Percentiles rank a stretch among this genome's conserved stretches.
Evolutionary conservation across 92 coral and sea anemone genomes (phyloP).

Genomic region (Epizoanthus stellaris): DNA sequence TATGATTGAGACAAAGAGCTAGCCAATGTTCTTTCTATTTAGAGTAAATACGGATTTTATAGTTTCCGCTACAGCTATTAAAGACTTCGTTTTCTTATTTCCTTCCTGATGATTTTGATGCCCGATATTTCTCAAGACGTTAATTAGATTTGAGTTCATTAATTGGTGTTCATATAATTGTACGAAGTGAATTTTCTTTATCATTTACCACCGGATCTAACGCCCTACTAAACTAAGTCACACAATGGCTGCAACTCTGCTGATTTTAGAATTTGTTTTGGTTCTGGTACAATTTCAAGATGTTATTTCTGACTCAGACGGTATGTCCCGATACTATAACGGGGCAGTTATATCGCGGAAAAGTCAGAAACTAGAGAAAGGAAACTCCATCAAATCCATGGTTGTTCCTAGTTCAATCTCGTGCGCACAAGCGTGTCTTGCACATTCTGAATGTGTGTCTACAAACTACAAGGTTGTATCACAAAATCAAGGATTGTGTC

Average conservation of each 20-base stretch:
- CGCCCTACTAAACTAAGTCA: not conserved
- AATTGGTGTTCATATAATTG: not conserved
- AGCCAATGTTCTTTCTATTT: not conserved
- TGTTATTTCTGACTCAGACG: not conserved
- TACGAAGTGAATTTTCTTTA: not conserved
- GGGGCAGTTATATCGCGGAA: conserved; percentile 11
- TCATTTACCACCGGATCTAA: not conserved
- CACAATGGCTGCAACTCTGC: not conserved
- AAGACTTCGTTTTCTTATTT: not conserved
- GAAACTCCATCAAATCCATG: not conserved
- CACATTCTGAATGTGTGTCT: conserved; percentile 1
- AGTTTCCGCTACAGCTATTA: conserved; percentile 17
- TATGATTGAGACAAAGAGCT: not conserved
- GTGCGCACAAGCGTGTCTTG: conserved; percentile 12
- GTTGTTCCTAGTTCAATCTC: conserved; percentile 18
- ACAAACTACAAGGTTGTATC: not conserved
- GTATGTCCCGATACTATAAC: not conserved
- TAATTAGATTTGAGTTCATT: not conserved
- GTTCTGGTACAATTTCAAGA: not conserved
- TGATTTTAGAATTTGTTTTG: not conserved
- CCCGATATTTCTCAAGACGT: not conserved
- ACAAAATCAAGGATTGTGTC: not conserved
- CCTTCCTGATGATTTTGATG: not conserved
- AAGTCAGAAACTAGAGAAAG: not conserved
- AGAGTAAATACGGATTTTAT: conserved; percentile 4